Conservation (phyloP, 2,113 vertebrate genomes). For the Syngnathoides biaculeatus region DNA sequence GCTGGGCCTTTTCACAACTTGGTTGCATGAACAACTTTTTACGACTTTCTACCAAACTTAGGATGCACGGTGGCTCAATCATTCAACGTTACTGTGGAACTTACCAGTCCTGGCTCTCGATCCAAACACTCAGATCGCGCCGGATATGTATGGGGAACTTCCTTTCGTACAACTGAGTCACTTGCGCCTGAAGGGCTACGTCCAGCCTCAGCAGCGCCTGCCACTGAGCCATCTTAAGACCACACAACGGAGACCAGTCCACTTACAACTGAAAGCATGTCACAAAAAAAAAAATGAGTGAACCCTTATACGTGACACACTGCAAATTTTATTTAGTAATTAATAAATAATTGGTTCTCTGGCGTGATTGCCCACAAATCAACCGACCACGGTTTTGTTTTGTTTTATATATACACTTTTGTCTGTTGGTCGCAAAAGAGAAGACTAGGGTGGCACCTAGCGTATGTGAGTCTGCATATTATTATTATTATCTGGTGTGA, state of each 20-base stretch:
- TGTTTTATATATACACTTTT: no score
- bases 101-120: constrained; percentile 90
- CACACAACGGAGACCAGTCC: not conserved
- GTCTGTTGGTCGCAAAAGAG: no score
- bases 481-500: no score
- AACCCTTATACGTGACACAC: no score
- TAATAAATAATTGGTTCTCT: no score
- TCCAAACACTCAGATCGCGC: constrained; percentile 80
- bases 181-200: constrained; percentile 77
- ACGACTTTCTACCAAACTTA: not conserved
- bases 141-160: constrained; percentile 87
- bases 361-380: no score
- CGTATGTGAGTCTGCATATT: no score
- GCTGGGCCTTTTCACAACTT: no score
- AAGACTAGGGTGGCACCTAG: no score
- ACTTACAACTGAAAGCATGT: not conserved
- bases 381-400: no score
- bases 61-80: not conserved
- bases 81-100: not conserved
- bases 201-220: constrained; percentile 82
- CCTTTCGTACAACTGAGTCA: constrained; percentile 84
- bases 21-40: no score
- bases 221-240: constrained; percentile 85
- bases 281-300: not conserved
- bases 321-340: no score